A percentile compares a stretch with the other conserved stretches of the same genome.
Evolutionary conservation across 1,140 invertebrate genomes (phyloP).

Genomic region (Ooceraea biroi): DNA sequence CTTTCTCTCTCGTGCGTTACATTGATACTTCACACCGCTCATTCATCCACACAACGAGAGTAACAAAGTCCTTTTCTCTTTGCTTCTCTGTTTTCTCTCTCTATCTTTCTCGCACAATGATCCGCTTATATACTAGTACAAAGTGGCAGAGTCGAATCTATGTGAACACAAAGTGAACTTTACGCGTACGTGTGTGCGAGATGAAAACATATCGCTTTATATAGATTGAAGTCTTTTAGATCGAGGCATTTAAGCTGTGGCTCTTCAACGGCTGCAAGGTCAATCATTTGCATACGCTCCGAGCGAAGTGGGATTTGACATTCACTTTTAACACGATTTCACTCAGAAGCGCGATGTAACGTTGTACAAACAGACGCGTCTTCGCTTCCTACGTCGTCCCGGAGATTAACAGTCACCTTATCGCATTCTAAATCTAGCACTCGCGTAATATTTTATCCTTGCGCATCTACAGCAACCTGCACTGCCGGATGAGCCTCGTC

Average conservation of each 20-base stretch:
- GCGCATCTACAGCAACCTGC: constrained; percentile 59
- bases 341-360: constrained; percentile 49
- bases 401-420: constrained; percentile 60
- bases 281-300: constrained; percentile 22
- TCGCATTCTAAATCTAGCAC: constrained; percentile 63
- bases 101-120: constrained; percentile 15
- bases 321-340: constrained; percentile 63
- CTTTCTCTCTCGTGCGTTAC: constrained; percentile 31
- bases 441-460: constrained; percentile 64
- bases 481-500: constrained; percentile 62
- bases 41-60: constrained; percentile 40
- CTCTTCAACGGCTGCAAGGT: constrained; percentile 24
- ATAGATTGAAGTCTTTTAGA: neutral
- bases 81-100: too few relatives aligned
- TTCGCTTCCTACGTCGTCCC: constrained; percentile 48
- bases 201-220: neutral
- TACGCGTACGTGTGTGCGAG: neutral
- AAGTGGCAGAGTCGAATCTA: neutral
- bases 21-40: constrained; percentile 73
- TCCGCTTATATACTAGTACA: constrained; percentile 43
- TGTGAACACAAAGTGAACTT: neutral
- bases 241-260: neutral
- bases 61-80: constrained; percentile 20
- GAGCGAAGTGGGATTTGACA: constrained; percentile 39
- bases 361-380: constrained; percentile 43